Percentiles rank a stretch among this genome's conserved stretches.
phyloP scores from a whole-genome alignment of 2,888 invertebrate genomes.

The Agrotis puta region DNA sequence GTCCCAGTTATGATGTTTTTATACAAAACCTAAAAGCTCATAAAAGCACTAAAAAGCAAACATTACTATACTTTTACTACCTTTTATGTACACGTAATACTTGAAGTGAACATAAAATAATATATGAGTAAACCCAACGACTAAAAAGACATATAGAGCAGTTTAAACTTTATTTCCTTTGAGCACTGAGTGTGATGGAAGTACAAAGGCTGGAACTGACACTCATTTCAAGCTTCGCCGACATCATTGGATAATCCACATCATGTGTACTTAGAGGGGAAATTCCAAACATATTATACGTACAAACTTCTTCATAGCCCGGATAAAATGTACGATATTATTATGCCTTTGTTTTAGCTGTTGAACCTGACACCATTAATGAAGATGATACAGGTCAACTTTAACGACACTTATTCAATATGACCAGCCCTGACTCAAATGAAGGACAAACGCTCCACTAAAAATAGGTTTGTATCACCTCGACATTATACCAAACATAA shows the following conservation, averaged over 20 bases:
- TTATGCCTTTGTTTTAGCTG: conserved; percentile 17
- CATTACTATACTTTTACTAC: conserved; percentile 21
- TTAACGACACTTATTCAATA: conserved; percentile 37
- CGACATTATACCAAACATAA: conserved; percentile 66
- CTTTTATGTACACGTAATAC: conserved; percentile 38
- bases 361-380: conserved; percentile 29
- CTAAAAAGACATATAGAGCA: conserved; percentile 38
- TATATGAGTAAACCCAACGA: conserved; percentile 42
- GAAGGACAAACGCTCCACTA: conserved; percentile 49
- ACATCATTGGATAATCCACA: conserved; percentile 50
- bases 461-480: conserved; percentile 65
- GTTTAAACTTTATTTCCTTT: conserved; percentile 61
- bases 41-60: conserved; percentile 27
- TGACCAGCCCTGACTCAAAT: conserved; percentile 40
- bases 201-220: conserved; percentile 59
- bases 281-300: conserved; percentile 39
- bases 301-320: conserved; percentile 37
- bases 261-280: conserved; percentile 45
- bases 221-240: conserved; percentile 47
- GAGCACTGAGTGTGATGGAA: conserved; percentile 54
- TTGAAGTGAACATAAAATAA: conserved; percentile 55
- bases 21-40: conserved; percentile 24
- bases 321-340: conserved; percentile 21
- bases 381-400: conserved; percentile 45
- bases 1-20: conserved; percentile 15